Percentiles rank a stretch among this genome's conserved stretches.
phyloP scores from a whole-genome alignment of 2,113 vertebrate species.

The Siphamia tubifer region DNA sequence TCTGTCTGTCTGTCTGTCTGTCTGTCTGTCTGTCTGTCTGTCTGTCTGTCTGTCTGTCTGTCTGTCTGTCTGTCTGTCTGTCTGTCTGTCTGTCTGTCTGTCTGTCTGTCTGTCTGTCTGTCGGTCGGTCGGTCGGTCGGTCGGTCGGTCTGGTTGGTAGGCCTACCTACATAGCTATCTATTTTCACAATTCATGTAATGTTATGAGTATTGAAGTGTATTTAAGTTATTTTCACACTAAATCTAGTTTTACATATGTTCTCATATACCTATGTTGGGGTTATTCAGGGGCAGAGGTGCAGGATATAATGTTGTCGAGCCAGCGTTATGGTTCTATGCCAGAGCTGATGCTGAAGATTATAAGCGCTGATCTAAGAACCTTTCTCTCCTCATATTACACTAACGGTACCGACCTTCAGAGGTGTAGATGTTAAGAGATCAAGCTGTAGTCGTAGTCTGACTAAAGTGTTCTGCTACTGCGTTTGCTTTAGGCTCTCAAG shows the following conservation, averaged over 20 bases:
- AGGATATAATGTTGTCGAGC: conserved; percentile 6
- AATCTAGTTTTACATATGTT: background rate
- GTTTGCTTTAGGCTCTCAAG: conserved; percentile 84
- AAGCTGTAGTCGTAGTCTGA: background rate
- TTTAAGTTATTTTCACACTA: background rate
- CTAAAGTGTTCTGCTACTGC: background rate
- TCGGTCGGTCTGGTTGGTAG: too few species aligned
- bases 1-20: too few species aligned
- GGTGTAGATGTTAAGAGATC: background rate
- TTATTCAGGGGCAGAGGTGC: conserved; percentile 8
- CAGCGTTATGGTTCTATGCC: conserved; percentile 15
- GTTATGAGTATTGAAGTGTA: background rate
- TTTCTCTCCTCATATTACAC: background rate
- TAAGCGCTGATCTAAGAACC: background rate
- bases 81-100: too few species aligned
- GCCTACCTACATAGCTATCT: too few species aligned
- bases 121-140: too few species aligned
- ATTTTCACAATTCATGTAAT: background rate
- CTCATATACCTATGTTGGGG: background rate
- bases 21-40: too few species aligned
- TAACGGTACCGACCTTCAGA: background rate
- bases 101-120: too few species aligned
- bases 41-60: too few species aligned
- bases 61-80: too few species aligned
- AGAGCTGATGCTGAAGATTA: conserved; percentile 21